phyloP scores from a whole-genome alignment of 2,797 vertebrate genomes.

The Crocidura indochinensis region DNA sequence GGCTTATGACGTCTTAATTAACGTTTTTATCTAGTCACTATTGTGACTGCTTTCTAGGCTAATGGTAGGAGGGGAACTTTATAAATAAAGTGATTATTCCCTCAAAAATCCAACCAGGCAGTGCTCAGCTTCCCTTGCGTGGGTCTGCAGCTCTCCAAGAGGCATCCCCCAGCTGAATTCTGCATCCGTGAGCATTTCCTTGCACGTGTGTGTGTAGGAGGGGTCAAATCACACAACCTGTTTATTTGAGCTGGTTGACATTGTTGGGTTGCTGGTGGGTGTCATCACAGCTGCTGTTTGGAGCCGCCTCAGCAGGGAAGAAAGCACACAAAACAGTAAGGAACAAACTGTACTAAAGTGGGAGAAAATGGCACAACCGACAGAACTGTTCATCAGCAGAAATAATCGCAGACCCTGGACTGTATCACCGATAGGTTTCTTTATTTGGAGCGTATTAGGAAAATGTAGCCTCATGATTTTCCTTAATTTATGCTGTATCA shows the following conservation, averaged over 20 bases:
- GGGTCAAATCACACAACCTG: constrained; percentile 31
- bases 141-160: constrained; percentile 14
- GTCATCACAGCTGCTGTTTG: constrained; percentile 73
- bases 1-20: constrained; percentile 84
- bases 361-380: not conserved
- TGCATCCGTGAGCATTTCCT: not conserved
- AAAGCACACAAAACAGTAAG: constrained; percentile 37
- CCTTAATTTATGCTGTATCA: constrained; percentile 13
- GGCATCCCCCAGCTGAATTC: constrained; percentile 49
- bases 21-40: constrained; percentile 82
- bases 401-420: not conserved
- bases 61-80: constrained; percentile 74
- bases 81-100: constrained; percentile 83
- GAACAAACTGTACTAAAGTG: constrained; percentile 63
- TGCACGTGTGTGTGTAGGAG: constrained; percentile 49
- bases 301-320: constrained; percentile 72
- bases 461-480: not conserved
- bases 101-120: constrained; percentile 74
- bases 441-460: constrained; percentile 14
- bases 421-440: not conserved
- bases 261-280: constrained; percentile 67
- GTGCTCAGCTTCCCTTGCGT: constrained; percentile 60
- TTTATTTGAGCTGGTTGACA: constrained; percentile 66
- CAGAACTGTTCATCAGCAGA: constrained; percentile 9
- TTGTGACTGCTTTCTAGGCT: constrained; percentile 76